Percentiles rank a stretch among this genome's conserved stretches.
phyloP scores from a whole-genome alignment of 1,140 invertebrate genomes.

The Aphaenogaster ashmeadi region DNA sequence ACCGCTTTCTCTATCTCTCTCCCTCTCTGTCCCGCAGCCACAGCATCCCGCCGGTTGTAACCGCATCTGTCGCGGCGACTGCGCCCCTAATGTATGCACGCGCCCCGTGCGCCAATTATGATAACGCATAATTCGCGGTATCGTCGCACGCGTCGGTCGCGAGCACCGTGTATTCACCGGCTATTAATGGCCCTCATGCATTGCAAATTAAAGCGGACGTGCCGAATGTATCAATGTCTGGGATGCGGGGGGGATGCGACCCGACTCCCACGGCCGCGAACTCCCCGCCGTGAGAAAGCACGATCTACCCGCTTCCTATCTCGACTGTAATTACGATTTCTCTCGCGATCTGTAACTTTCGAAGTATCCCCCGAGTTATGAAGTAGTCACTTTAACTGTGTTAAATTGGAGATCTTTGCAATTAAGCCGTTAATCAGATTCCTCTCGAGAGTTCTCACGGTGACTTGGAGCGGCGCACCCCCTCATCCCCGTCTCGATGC shows the following conservation, averaged over 20 bases:
- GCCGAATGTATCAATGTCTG: background rate
- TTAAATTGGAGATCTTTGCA: slow-evolving; percentile 28
- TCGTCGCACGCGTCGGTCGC: slow-evolving; percentile 19
- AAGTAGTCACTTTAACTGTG: background rate
- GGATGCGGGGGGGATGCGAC: background rate
- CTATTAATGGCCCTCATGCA: slow-evolving; percentile 39
- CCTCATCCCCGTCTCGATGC: background rate
- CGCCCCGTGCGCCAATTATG: slow-evolving; percentile 52
- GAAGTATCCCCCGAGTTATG: background rate
- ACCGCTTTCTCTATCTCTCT: background rate
- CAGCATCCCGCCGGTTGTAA: slow-evolving; percentile 15
- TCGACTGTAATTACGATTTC: background rate
- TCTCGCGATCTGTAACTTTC: background rate
- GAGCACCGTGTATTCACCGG: slow-evolving; percentile 13
- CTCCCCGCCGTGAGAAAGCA: background rate
- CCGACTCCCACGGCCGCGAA: background rate
- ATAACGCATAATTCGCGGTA: slow-evolving; percentile 58
- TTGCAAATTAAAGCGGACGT: slow-evolving; percentile 51
- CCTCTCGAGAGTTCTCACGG: background rate
- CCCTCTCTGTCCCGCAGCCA: background rate
- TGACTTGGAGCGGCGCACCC: background rate
- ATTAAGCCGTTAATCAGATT: slow-evolving; percentile 16
- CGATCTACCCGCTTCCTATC: background rate
- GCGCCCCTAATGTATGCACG: slow-evolving; percentile 33
- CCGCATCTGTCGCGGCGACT: slow-evolving; percentile 41